These are phyloP conservation scores for Drosophila formosana DNA, from an alignment of 2,888 invertebrate genomes.

Conservation along the genomic window DNA sequence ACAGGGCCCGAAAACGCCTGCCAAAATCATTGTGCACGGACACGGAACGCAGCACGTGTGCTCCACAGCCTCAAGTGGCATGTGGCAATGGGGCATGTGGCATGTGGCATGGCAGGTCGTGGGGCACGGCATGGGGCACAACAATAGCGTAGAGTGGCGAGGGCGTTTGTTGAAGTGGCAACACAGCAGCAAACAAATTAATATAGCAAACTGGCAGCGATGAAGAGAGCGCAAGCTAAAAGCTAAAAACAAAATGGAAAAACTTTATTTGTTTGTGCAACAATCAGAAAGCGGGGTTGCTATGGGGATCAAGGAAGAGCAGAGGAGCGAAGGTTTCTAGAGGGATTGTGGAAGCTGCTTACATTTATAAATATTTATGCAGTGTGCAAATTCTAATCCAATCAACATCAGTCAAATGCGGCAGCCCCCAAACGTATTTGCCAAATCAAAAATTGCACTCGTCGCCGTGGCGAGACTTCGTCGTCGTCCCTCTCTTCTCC, in stretches of 20 bases:
- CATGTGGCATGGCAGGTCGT: conserved; percentile 41
- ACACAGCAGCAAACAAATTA: conserved; percentile 66
- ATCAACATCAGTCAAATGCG: conserved; percentile 58
- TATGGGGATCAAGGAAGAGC: neutral
- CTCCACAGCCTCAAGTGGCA: conserved; percentile 58
- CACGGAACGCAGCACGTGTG: conserved; percentile 37
- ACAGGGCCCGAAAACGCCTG: conserved; percentile 34
- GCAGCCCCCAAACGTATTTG: conserved; percentile 47
- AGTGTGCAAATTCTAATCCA: conserved; percentile 66
- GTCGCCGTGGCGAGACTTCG: neutral
- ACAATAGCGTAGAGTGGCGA: conserved; percentile 41
- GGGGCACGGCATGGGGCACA: conserved; percentile 24
- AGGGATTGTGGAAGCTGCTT: conserved; percentile 18
- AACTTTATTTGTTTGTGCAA: conserved; percentile 55
- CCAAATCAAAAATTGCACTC: conserved; percentile 71
- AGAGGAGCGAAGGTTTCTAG: neutral
- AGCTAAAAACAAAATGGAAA: conserved; percentile 5
- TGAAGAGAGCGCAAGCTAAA: neutral
- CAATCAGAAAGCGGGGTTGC: conserved; percentile 36
- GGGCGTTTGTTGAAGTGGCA: conserved; percentile 37
- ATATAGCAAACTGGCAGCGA: conserved; percentile 47
- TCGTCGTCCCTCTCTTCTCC: neutral
- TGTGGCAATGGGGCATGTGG: conserved; percentile 27
- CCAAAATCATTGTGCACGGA: conserved; percentile 45
- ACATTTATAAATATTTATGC: conserved; percentile 60